Evolutionary conservation across 2,888 invertebrate species (phyloP).

Genomic region (Caenorhabditis auriculariae): DNA sequence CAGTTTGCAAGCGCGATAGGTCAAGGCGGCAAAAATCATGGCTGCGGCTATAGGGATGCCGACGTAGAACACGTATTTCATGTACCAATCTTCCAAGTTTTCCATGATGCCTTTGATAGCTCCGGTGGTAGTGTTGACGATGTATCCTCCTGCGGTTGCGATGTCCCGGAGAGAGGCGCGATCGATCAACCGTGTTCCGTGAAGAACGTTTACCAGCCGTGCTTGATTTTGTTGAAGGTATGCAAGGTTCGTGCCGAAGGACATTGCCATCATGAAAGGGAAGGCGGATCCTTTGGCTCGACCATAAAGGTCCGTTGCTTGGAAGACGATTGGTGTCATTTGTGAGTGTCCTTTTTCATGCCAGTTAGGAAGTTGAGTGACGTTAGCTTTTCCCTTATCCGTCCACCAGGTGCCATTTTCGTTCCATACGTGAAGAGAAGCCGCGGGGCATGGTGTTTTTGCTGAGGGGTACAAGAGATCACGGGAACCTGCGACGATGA

Average conservation of each 20-base stretch:
- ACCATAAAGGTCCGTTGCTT: constrained; percentile 8
- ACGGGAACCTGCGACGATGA: too few relatives aligned
- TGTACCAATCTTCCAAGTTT: background rate
- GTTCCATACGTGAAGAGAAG: too few relatives aligned
- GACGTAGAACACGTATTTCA: background rate
- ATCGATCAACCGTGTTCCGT: background rate
- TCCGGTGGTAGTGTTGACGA: background rate
- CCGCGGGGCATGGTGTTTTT: too few relatives aligned
- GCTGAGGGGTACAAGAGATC: too few relatives aligned
- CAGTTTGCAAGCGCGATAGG: too few relatives aligned
- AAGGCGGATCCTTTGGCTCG: constrained; percentile 5
- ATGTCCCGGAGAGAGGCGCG: background rate
- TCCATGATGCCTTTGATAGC: background rate
- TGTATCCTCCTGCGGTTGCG: background rate
- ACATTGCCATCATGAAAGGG: constrained; percentile 5
- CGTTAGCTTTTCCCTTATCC: too few relatives aligned
- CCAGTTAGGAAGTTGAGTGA: too few relatives aligned
- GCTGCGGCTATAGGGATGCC: background rate
- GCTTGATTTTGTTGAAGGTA: constrained; percentile 5
- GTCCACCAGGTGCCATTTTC: too few relatives aligned
- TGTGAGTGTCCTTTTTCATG: too few relatives aligned
- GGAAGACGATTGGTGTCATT: constrained; percentile 6
- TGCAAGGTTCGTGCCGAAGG: constrained; percentile 3
- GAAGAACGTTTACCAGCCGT: background rate
- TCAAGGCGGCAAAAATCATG: constrained; percentile 1